Conservation (phyloP, 2,888 invertebrate genomes). For the Mamestra brassicae region DNA sequence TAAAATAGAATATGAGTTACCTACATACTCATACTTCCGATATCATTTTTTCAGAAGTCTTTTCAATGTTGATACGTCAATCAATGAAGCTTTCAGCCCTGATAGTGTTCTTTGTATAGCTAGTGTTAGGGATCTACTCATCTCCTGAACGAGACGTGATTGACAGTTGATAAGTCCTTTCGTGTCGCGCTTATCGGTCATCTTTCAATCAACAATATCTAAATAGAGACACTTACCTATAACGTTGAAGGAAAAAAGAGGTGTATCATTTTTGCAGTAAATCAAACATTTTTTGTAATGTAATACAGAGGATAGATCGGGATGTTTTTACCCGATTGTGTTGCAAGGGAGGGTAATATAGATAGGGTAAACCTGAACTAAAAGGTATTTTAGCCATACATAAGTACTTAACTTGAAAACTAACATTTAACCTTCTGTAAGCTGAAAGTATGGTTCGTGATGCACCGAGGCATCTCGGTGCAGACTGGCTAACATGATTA, state of each 20-base stretch:
- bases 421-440: background rate
- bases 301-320: no score
- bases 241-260: background rate
- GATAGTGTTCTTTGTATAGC: conserved; percentile 16
- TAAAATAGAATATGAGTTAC: background rate
- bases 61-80: background rate
- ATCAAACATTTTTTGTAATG: no score
- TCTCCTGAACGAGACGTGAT: conserved; percentile 10
- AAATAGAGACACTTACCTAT: background rate
- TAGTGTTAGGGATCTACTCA: conserved; percentile 10
- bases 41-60: background rate
- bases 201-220: conserved; percentile 38
- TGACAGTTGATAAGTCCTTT: conserved; percentile 13
- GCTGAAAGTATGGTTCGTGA: background rate
- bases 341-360: background rate
- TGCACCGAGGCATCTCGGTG: background rate
- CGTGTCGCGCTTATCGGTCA: conserved; percentile 22
- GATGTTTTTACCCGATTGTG: no score
- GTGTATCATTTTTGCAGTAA: background rate
- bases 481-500: background rate
- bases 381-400: no score
- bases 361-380: background rate
- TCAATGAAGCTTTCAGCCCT: conserved; percentile 4
- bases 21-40: background rate
- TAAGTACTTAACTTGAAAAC: no score